Evolutionary conservation across 2,113 vertebrate genomes (phyloP).

Genomic region (Morone saxatilis): DNA sequence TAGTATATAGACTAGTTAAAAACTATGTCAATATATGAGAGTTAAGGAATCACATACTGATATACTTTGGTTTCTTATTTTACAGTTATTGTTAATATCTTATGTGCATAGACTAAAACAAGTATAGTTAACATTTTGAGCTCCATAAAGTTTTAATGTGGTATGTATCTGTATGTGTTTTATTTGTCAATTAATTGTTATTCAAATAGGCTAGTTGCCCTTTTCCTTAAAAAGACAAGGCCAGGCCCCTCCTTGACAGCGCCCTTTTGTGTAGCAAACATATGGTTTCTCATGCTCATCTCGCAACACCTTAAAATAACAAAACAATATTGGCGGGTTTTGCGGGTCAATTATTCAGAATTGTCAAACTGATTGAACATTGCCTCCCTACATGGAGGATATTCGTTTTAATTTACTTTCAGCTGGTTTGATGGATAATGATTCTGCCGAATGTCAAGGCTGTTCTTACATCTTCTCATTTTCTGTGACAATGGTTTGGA

Average conservation of each 20-base stretch:
- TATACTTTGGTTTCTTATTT: no score
- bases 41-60: not conserved
- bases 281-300: not conserved
- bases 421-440: constrained; percentile 29
- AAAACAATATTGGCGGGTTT: constrained; percentile 6
- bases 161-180: no score
- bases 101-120: no score
- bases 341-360: no score
- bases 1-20: not conserved
- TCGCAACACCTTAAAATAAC: not conserved
- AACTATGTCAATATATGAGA: not conserved
- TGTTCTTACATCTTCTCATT: constrained; percentile 21
- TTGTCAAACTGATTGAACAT: not conserved
- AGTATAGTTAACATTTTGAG: no score
- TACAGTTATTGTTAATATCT: no score
- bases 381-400: not conserved
- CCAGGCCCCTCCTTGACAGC: no score
- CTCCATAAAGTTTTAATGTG: no score
- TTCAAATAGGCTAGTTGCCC: no score
- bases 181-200: no score
- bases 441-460: constrained; percentile 20
- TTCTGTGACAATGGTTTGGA: constrained; percentile 48
- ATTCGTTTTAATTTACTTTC: constrained; percentile 12
- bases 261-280: not conserved
- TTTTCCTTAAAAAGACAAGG: no score